phyloP scores from a whole-genome alignment of 2,113 vertebrate species.

The Setophaga petechia region DNA sequence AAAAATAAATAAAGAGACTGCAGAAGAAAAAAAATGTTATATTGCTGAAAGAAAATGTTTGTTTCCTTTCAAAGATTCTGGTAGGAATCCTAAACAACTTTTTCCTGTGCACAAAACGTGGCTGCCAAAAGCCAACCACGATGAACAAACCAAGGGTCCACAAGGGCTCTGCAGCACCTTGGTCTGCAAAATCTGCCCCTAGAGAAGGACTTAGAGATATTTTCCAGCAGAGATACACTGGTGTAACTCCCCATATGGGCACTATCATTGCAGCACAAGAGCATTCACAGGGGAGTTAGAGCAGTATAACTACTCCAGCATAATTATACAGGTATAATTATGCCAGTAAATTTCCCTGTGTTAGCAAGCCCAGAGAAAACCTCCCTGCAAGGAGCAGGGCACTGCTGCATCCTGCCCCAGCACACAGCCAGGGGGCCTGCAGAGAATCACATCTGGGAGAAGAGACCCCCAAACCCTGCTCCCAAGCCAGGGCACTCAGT shows the following conservation, averaged over 20 bases:
- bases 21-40: background rate
- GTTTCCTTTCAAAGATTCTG: constrained; percentile 7
- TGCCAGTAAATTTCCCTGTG: constrained; percentile 66
- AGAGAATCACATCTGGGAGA: background rate
- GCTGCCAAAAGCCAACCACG: background rate
- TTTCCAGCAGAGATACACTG: background rate
- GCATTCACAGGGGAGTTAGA: constrained; percentile 57
- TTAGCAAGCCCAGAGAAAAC: constrained; percentile 45
- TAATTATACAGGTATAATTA: constrained; percentile 69
- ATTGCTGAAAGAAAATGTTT: background rate
- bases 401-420: background rate
- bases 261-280: constrained; percentile 55
- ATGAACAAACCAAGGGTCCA: background rate
- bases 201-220: background rate
- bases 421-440: background rate
- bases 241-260: constrained; percentile 45
- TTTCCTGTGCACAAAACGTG: background rate
- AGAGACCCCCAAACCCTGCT: background rate
- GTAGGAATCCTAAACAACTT: constrained; percentile 24
- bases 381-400: background rate
- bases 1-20: constrained; percentile 20
- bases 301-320: constrained; percentile 65
- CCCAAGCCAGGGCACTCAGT: background rate
- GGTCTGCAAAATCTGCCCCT: background rate
- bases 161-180: background rate